A percentile compares a stretch with the other conserved stretches of the same genome.
phyloP scores from a whole-genome alignment of 2,888 invertebrate genomes.

The Erynnis tages region DNA sequence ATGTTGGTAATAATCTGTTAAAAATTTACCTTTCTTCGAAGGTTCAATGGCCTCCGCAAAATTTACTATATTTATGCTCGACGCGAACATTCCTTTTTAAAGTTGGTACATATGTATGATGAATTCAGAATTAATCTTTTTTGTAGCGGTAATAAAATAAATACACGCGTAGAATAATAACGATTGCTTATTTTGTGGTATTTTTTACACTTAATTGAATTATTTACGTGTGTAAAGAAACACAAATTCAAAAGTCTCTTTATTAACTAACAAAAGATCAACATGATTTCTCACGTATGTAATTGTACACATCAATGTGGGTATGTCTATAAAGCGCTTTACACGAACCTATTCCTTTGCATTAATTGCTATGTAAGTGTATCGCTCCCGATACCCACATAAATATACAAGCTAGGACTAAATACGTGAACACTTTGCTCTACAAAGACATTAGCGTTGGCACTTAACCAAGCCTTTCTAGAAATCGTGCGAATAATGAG shows the following conservation, averaged over 20 bases:
- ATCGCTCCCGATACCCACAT: too few relatives aligned
- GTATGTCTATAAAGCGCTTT: too few relatives aligned
- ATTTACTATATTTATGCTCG: constrained; percentile 36
- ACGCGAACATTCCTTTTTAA: constrained; percentile 36
- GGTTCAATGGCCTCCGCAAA: constrained; percentile 37
- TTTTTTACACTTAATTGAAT: constrained; percentile 1
- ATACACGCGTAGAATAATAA: constrained; percentile 20
- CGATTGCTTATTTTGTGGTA: constrained; percentile 8
- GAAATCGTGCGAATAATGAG: constrained; percentile 50
- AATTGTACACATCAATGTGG: too few relatives aligned
- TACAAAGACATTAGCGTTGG: constrained; percentile 40
- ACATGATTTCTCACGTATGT: too few relatives aligned
- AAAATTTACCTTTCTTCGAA: constrained; percentile 39
- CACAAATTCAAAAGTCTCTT: too few relatives aligned
- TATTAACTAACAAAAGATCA: too few relatives aligned
- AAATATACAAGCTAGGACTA: not conserved
- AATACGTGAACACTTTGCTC: constrained; percentile 12
- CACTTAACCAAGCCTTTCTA: constrained; percentile 59
- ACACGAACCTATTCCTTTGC: too few relatives aligned
- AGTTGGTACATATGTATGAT: constrained; percentile 37
- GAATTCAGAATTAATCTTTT: constrained; percentile 43
- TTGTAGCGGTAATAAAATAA: constrained; percentile 42
- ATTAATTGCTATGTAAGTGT: too few relatives aligned
- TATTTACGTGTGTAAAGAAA: too few relatives aligned
- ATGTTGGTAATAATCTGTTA: constrained; percentile 49